Evolutionary conservation across 2,888 invertebrate genomes (phyloP).

Genomic region (Lasioglossum morio): DNA sequence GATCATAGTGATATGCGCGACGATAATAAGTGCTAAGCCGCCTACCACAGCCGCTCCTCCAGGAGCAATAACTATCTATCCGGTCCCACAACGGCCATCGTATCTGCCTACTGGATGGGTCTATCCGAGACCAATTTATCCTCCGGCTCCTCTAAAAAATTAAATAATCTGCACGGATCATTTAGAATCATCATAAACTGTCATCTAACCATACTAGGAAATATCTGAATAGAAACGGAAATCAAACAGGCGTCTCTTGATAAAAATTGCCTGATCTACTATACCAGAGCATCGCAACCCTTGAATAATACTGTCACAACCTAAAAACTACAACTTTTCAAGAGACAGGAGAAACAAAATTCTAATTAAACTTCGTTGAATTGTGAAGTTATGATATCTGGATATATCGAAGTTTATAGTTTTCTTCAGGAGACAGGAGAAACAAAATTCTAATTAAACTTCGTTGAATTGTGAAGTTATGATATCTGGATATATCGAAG

Average conservation of each 20-base stretch:
- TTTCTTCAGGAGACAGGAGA: too few relatives aligned
- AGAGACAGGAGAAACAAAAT: too few relatives aligned
- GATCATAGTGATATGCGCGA: slow-evolving; percentile 30
- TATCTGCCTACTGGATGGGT: slow-evolving; percentile 67
- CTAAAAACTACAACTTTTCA: too few relatives aligned
- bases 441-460: too few relatives aligned
- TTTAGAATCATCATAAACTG: background rate
- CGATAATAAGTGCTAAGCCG: slow-evolving; percentile 27
- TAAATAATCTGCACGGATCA: background rate
- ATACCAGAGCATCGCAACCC: background rate
- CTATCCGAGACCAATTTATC: slow-evolving; percentile 68
- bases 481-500: too few relatives aligned
- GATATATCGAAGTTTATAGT: too few relatives aligned
- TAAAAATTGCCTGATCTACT: background rate
- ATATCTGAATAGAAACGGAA: background rate
- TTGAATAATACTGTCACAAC: too few relatives aligned
- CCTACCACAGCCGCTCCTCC: slow-evolving; percentile 53
- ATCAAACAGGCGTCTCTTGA: background rate
- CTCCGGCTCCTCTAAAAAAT: slow-evolving; percentile 3
- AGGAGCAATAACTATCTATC: slow-evolving; percentile 74
- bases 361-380: too few relatives aligned
- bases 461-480: too few relatives aligned
- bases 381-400: too few relatives aligned
- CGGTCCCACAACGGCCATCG: slow-evolving; percentile 72
- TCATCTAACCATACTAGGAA: background rate